Evolutionary conservation across 2,888 invertebrate genomes (phyloP).

Genomic region (Lamellibrachia satsuma): DNA sequence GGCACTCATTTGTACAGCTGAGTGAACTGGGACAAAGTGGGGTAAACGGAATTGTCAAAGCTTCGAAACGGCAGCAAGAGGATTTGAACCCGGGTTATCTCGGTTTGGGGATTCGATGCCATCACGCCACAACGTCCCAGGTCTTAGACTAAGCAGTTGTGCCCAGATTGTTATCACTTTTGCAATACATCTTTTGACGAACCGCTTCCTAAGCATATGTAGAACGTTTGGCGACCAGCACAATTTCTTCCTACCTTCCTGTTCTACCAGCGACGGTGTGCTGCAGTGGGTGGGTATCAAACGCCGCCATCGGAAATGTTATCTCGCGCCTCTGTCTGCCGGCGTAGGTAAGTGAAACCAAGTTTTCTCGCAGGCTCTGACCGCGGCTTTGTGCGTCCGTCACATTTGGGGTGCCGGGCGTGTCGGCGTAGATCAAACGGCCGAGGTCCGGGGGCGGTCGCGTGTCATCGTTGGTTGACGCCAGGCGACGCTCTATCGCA

Average conservation of each 20-base stretch:
- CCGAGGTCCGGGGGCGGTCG: not conserved
- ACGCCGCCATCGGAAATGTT: conserved; percentile 11
- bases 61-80: too few species aligned
- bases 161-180: not conserved
- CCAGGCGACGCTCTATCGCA: conserved; percentile 11
- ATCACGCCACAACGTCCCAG: not conserved
- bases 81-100: too few species aligned
- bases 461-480: not conserved
- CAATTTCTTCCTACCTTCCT: not conserved
- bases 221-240: not conserved
- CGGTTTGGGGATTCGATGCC: too few species aligned
- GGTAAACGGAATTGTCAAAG: too few species aligned
- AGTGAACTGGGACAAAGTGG: too few species aligned
- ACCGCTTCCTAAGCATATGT: not conserved
- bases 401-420: not conserved
- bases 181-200: not conserved
- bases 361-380: not conserved
- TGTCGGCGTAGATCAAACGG: not conserved
- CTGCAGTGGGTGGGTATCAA: not conserved
- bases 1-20: too few species aligned
- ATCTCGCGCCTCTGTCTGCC: not conserved
- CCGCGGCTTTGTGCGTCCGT: not conserved
- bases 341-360: not conserved
- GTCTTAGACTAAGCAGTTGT: not conserved
- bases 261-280: not conserved